phyloP scores from a whole-genome alignment of 2,113 vertebrate species.

The Cyrtonyx montezumae region DNA sequence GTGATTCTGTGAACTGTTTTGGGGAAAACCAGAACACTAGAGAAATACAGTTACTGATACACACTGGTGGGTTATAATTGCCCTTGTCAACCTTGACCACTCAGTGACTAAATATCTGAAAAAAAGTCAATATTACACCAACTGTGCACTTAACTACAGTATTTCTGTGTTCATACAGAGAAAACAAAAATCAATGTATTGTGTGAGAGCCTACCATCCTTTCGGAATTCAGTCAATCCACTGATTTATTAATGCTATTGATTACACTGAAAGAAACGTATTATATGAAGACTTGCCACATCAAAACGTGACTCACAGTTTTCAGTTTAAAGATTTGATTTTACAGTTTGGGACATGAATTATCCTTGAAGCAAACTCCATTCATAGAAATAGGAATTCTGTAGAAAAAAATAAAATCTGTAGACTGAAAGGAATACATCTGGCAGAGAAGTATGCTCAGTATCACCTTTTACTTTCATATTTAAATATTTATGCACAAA shows the following conservation, averaged over 20 bases:
- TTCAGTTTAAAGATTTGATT: conserved; percentile 18
- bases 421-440: no score
- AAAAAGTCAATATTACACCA: conserved; percentile 70
- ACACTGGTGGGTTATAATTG: conserved; percentile 38
- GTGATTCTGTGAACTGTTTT: background rate
- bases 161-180: conserved; percentile 37
- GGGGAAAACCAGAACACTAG: background rate
- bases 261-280: conserved; percentile 36
- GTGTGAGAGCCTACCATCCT: conserved; percentile 40
- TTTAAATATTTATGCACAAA: conserved; percentile 64
- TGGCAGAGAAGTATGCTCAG: no score
- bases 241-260: conserved; percentile 68
- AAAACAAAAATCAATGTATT: conserved; percentile 64
- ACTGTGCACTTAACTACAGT: conserved; percentile 51
- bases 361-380: background rate
- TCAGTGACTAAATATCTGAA: conserved; percentile 64
- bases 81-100: conserved; percentile 68
- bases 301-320: background rate
- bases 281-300: background rate
- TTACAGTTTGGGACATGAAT: background rate
- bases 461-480: conserved; percentile 48
- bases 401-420: background rate
- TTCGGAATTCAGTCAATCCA: conserved; percentile 53
- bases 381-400: background rate
- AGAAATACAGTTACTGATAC: conserved; percentile 35